Percentiles rank a stretch among this genome's conserved stretches.
Evolutionary conservation across 1,140 invertebrate genomes (phyloP).

Genomic region (Cydia pomonella): DNA sequence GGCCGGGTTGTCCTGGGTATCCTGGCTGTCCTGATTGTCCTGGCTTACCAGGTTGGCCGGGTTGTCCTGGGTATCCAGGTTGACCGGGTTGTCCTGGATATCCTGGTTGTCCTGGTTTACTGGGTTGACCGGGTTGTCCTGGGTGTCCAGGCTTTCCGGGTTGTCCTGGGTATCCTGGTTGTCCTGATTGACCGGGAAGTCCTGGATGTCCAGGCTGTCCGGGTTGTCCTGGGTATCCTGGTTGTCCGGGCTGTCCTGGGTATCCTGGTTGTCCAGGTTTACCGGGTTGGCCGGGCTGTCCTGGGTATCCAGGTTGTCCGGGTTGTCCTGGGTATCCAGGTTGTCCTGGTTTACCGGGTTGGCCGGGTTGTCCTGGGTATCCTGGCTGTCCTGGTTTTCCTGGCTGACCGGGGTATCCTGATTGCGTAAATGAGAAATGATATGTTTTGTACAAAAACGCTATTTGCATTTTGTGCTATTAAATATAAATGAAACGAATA

Average conservation of each 20-base stretch:
- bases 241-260: slow-evolving; percentile 36
- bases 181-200: slow-evolving; percentile 35
- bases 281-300: slow-evolving; percentile 14
- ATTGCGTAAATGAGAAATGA: slow-evolving; percentile 6
- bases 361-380: slow-evolving; percentile 36
- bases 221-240: slow-evolving; percentile 37
- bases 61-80: slow-evolving; percentile 37
- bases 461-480: not conserved
- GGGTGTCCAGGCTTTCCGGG: slow-evolving; percentile 41
- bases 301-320: slow-evolving; percentile 40
- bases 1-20: slow-evolving; percentile 41
- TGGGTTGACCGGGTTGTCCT: slow-evolving; percentile 34
- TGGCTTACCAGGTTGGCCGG: too few relatives aligned
- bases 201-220: slow-evolving; percentile 39
- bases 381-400: slow-evolving; percentile 37
- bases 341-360: slow-evolving; percentile 39
- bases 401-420: slow-evolving; percentile 36
- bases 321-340: slow-evolving; percentile 41
- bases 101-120: slow-evolving; percentile 33
- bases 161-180: slow-evolving; percentile 39
- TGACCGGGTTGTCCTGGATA: slow-evolving; percentile 29
- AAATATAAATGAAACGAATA: not conserved
- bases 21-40: slow-evolving; percentile 46
- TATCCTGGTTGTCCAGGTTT: slow-evolving; percentile 34
- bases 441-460: too few relatives aligned